Conservation (phyloP, 2,797 vertebrate species). For the Sebastolobus alascanus region DNA sequence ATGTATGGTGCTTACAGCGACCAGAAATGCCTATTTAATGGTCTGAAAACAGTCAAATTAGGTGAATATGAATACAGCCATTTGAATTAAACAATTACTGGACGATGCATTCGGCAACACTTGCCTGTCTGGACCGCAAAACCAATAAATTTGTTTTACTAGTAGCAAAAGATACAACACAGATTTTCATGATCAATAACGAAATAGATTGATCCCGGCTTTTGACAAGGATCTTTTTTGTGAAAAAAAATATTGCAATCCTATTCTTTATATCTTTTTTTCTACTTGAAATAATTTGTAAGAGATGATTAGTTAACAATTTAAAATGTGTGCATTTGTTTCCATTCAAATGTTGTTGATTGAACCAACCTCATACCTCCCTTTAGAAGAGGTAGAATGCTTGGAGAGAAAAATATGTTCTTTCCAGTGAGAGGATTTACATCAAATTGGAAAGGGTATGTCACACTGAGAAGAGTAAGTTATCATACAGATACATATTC, state of each 20-base stretch:
- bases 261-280: neutral
- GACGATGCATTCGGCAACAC: neutral
- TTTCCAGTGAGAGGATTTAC: conserved; percentile 32
- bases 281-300: no score
- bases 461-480: conserved; percentile 44
- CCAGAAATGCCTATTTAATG: no score
- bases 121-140: neutral
- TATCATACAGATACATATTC: conserved; percentile 44
- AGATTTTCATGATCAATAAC: neutral
- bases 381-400: neutral
- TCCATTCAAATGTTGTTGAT: neutral
- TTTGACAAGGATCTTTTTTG: neutral
- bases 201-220: neutral
- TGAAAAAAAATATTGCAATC: neutral
- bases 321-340: neutral
- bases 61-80: neutral
- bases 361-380: neutral
- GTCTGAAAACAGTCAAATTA: no score
- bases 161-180: neutral
- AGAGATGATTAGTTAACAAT: neutral
- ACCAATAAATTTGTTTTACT: neutral
- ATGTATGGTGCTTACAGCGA: no score
- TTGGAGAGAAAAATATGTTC: neutral
- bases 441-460: conserved; percentile 22
- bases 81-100: neutral